phyloP scores from a whole-genome alignment of 2,888 invertebrate species.

The Sminthurinus aureus region DNA sequence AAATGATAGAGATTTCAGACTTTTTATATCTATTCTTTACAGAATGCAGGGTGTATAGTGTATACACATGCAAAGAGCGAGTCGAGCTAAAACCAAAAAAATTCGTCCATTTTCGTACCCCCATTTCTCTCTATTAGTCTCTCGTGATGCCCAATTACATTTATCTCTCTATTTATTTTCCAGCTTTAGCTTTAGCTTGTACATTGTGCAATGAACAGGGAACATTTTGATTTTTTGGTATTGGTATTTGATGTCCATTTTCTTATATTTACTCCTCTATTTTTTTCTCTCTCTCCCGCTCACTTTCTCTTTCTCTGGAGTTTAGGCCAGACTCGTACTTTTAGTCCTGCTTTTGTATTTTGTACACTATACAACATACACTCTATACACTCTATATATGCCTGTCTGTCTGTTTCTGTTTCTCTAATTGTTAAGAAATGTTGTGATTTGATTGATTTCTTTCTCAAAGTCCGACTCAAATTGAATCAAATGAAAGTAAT shows the following conservation, averaged over 20 bases:
- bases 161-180: constrained; percentile 14
- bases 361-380: background rate
- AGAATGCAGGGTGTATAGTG: no score
- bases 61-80: background rate
- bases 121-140: constrained; percentile 11
- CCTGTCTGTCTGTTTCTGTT: background rate
- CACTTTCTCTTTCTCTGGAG: no score
- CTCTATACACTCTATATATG: background rate
- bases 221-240: background rate
- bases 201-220: no score
- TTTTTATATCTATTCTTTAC: no score
- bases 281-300: background rate
- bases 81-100: background rate
- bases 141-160: constrained; percentile 12
- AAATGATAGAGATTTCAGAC: no score
- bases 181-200: background rate
- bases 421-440: background rate
- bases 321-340: no score
- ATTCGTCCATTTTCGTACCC: background rate
- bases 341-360: background rate
- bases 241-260: constrained; percentile 5
- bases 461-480: constrained; percentile 11
- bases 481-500: constrained; percentile 11
- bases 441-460: constrained; percentile 20
- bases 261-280: background rate